A percentile compares a stretch with the other conserved stretches of the same genome.
These are phyloP conservation scores for Meganola albula DNA, from an alignment of 2,888 invertebrate genomes.

Conservation along the genomic window DNA sequence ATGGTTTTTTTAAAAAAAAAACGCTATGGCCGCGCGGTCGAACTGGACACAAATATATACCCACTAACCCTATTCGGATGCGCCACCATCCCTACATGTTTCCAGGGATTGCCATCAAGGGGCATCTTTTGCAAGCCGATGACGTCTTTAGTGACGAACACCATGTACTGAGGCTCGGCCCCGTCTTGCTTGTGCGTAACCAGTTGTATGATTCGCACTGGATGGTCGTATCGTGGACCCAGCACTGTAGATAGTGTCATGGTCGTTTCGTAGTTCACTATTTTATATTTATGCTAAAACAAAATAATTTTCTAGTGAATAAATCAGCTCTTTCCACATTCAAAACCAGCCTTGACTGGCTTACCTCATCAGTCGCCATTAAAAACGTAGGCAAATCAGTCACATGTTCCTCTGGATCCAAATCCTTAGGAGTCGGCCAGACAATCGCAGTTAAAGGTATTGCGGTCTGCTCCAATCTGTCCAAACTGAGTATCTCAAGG, in stretches of 20 bases:
- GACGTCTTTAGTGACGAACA: slow-evolving; percentile 80
- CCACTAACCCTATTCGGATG: slow-evolving; percentile 84
- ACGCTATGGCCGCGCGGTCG: too few relatives aligned
- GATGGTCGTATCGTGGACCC: slow-evolving; percentile 82
- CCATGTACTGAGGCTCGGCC: slow-evolving; percentile 63
- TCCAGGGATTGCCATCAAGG: slow-evolving; percentile 86
- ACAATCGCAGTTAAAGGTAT: slow-evolving; percentile 70
- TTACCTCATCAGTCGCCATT: slow-evolving; percentile 80
- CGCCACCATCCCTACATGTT: slow-evolving; percentile 78
- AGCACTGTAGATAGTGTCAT: slow-evolving; percentile 81
- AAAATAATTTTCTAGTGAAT: not conserved
- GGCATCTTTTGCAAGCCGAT: slow-evolving; percentile 84
- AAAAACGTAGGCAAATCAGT: slow-evolving; percentile 64
- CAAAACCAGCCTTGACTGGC: not conserved
- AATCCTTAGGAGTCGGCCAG: slow-evolving; percentile 46
- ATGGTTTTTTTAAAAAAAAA: too few relatives aligned
- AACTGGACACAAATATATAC: too few relatives aligned
- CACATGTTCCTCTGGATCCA: slow-evolving; percentile 37
- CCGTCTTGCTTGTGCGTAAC: slow-evolving; percentile 38
- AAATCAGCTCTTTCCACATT: not conserved
- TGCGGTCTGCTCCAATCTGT: slow-evolving; percentile 80
- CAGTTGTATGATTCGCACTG: slow-evolving; percentile 68
- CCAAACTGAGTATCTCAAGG: slow-evolving; percentile 61
- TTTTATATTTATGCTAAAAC: slow-evolving; percentile 81
- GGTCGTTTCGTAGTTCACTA: slow-evolving; percentile 79